These are phyloP conservation scores for Pyrocoelia pectoralis DNA, from an alignment of 2,888 invertebrate species.

Conservation along the genomic window DNA sequence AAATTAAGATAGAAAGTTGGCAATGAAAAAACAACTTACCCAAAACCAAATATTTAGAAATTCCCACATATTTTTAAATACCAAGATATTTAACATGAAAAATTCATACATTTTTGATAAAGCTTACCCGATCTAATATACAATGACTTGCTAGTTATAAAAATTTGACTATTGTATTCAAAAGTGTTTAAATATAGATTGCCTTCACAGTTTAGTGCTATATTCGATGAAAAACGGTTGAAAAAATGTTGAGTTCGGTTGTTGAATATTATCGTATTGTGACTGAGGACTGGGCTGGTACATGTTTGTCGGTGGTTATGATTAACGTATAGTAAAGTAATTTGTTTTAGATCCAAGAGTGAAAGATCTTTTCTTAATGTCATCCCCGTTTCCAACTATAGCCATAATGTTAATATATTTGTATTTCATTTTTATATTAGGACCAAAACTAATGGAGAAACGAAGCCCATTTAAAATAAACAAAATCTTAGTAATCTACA, in stretches of 20 bases:
- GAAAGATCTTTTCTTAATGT: slow-evolving; percentile 63
- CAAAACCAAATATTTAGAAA: neutral
- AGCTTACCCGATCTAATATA: too few species aligned
- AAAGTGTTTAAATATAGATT: neutral
- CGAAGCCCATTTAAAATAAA: slow-evolving; percentile 69
- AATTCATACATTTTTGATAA: too few species aligned
- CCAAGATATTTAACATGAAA: neutral
- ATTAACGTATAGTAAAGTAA: neutral
- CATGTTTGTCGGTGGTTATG: too few species aligned
- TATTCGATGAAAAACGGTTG: neutral
- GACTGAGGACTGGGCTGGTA: slow-evolving; percentile 17
- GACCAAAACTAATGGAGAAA: slow-evolving; percentile 72
- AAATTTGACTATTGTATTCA: neutral
- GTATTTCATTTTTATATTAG: slow-evolving; percentile 65
- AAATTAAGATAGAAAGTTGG: neutral
- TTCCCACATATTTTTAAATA: neutral
- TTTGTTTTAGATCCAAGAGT: slow-evolving; percentile 67
- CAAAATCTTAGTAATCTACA: slow-evolving; percentile 68
- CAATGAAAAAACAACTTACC: neutral
- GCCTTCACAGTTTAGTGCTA: neutral
- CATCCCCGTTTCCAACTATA: slow-evolving; percentile 60
- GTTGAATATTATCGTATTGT: neutral
- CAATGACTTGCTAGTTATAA: neutral
- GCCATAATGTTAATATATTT: slow-evolving; percentile 63
- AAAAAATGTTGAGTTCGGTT: neutral